Conservation (phyloP, 1,140 invertebrate species). For the Drosophila dunni region DNA sequence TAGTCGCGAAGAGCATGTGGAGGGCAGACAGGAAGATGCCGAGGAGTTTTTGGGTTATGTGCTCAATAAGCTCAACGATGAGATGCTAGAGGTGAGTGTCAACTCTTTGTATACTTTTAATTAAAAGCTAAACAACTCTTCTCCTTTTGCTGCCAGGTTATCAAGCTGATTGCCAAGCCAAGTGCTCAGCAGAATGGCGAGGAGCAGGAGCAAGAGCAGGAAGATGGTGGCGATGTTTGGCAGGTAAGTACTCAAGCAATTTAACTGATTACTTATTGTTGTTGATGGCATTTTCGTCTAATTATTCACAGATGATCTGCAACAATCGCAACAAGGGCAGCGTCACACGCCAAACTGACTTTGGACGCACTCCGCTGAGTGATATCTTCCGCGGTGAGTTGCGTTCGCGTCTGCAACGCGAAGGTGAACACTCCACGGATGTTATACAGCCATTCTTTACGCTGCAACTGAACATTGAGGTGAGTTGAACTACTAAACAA, state of each 20-base stretch:
- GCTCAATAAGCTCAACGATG: constrained; percentile 97
- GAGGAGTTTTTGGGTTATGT: constrained; percentile 97
- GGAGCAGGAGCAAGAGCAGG: constrained; percentile 85
- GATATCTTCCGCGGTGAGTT: constrained; percentile 96
- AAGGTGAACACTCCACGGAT: constrained; percentile 90
- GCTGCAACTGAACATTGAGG: constrained; percentile 96
- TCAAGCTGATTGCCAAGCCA: constrained; percentile 84
- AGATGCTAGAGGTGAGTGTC: constrained; percentile 93
- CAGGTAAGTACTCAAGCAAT: constrained; percentile 86
- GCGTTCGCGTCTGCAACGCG: constrained; percentile 92
- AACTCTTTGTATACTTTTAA: too few relatives aligned
- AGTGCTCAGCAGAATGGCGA: constrained; percentile 84
- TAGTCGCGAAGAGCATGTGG: constrained; percentile 89
- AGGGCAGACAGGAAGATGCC: constrained; percentile 96
- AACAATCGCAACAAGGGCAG: constrained; percentile 94
- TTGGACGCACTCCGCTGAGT: constrained; percentile 94
- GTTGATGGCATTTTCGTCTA: not conserved
- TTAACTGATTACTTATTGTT: not conserved
- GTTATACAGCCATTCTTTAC: constrained; percentile 97
- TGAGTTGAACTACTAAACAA: constrained; percentile 79
- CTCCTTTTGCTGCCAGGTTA: constrained; percentile 50
- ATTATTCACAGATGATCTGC: constrained; percentile 73
- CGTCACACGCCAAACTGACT: constrained; percentile 92
- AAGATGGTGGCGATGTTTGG: constrained; percentile 89
- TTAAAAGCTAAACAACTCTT: not conserved